Percentiles rank a stretch among this genome's conserved stretches.
These are phyloP conservation scores for Prunella fulvescens DNA, from an alignment of 2,113 vertebrate genomes.

Conservation along the genomic window DNA sequence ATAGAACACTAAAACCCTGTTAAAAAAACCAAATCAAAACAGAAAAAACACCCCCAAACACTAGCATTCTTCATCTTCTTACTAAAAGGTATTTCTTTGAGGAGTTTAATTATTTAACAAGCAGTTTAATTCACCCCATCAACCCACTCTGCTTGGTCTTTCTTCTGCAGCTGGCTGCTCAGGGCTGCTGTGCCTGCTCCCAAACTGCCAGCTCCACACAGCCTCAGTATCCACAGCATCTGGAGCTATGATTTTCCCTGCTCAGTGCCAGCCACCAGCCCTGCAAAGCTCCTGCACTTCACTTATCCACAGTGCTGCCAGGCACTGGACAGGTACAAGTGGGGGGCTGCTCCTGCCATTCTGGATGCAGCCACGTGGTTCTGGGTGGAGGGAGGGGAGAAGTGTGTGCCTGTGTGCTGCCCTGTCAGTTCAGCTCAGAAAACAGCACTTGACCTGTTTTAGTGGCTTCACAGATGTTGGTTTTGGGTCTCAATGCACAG, in stretches of 20 bases:
- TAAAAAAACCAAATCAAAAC: neutral
- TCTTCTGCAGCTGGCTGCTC: neutral
- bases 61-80: neutral
- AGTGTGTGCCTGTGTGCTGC: fast-evolving
- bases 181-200: neutral
- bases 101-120: neutral
- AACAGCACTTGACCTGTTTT: neutral
- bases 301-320: neutral
- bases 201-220: neutral
- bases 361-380: neutral
- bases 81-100: neutral
- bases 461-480: neutral
- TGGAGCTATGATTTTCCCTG: neutral
- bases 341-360: neutral
- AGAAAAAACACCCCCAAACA: neutral
- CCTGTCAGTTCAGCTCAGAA: neutral
- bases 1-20: neutral
- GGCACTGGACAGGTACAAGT: no score
- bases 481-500: neutral
- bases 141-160: neutral
- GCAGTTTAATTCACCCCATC: neutral
- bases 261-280: neutral
- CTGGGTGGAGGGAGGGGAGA: neutral
- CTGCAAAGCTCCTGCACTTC: neutral
- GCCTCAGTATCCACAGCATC: neutral